Conservation (phyloP, 2,888 invertebrate genomes). For the Dione juno region DNA sequence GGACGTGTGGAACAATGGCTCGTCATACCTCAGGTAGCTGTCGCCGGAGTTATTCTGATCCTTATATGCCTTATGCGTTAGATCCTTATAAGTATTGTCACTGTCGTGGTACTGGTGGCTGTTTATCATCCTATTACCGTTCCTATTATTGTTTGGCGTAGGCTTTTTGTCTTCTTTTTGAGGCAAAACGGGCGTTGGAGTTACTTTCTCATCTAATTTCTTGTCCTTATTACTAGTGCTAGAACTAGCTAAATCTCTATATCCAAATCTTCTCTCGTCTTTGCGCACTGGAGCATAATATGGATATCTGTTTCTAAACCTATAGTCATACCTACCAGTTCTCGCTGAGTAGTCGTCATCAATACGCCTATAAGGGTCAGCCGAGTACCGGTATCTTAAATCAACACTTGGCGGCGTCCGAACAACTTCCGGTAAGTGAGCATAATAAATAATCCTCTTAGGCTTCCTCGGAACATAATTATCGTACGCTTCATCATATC, state of each 20-base stretch:
- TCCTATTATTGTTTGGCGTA: conserved; percentile 48
- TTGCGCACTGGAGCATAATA: conserved; percentile 70
- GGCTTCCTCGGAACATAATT: conserved; percentile 76
- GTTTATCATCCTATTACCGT: conserved; percentile 65
- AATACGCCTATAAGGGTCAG: conserved; percentile 72
- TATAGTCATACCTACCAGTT: conserved; percentile 74
- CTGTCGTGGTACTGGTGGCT: conserved; percentile 78
- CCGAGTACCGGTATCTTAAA: conserved; percentile 79
- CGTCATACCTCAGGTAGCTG: conserved; percentile 71
- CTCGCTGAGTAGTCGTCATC: conserved; percentile 73
- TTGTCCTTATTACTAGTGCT: conserved; percentile 72
- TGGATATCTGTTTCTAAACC: conserved; percentile 73
- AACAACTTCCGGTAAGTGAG: conserved; percentile 87
- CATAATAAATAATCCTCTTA: conserved; percentile 87
- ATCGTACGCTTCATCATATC: conserved; percentile 74
- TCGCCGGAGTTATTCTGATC: conserved; percentile 70
- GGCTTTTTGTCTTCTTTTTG: conserved; percentile 68
- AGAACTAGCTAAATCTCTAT: conserved; percentile 73
- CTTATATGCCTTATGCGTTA: conserved; percentile 67
- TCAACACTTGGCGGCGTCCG: conserved; percentile 84
- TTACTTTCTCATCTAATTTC: conserved; percentile 74
- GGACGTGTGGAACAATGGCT: conserved; percentile 72
- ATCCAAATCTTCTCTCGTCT: conserved; percentile 76
- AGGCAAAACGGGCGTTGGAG: conserved; percentile 74
- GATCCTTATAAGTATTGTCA: conserved; percentile 64